Evolutionary conservation across 2,888 invertebrate species (phyloP).

Genomic region (Oxytorus armatus): DNA sequence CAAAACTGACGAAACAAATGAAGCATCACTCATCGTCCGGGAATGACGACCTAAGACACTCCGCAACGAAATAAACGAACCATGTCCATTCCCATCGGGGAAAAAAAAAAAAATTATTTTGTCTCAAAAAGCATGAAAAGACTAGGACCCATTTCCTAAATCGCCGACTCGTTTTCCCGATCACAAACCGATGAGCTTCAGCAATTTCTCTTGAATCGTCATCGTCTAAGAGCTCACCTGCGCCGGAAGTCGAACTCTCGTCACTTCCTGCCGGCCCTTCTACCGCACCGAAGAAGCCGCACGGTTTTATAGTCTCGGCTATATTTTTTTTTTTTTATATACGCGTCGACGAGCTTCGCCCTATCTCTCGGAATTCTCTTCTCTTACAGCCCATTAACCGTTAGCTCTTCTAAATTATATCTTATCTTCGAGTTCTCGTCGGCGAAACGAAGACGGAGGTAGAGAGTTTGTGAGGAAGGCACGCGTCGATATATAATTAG

Average conservation of each 20-base stretch:
- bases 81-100: no score
- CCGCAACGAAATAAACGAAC: no score
- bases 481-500: conserved; percentile 22
- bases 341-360: conserved; percentile 57
- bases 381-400: conserved; percentile 16
- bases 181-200: conserved; percentile 30
- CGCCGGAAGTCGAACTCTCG: conserved; percentile 55
- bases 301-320: conserved; percentile 32
- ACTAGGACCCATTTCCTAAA: no score
- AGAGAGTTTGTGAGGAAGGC: not conserved
- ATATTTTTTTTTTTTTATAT: conserved; percentile 53
- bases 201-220: conserved; percentile 23
- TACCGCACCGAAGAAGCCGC: conserved; percentile 17
- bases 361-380: not conserved
- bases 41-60: no score
- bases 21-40: no score
- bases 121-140: not conserved
- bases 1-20: no score
- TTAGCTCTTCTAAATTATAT: conserved; percentile 48
- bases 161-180: no score
- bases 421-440: conserved; percentile 44
- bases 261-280: conserved; percentile 55
- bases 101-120: not conserved
- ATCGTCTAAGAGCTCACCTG: conserved; percentile 49
- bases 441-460: conserved; percentile 8